phyloP scores from a whole-genome alignment of 2,797 vertebrate species.

The Gorsachius magnificus region DNA sequence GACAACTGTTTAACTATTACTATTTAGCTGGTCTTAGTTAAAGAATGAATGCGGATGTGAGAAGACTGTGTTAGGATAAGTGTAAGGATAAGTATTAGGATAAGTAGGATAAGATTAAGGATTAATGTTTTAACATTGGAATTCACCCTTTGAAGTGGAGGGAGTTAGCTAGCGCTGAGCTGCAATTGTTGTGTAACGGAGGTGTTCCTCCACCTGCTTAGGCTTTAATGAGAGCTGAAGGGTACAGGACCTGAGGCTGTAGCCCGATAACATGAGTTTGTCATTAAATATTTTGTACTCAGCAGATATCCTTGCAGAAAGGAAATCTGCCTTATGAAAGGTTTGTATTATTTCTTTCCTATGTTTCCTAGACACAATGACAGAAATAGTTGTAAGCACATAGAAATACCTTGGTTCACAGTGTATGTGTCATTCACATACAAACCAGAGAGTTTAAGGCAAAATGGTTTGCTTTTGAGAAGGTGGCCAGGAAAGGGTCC shows the following conservation, averaged over 20 bases:
- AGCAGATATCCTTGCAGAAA: neutral
- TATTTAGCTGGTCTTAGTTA: neutral
- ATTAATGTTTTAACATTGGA: neutral
- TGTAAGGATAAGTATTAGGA: no score
- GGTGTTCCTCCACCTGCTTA: neutral
- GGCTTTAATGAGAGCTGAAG: neutral
- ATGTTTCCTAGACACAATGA: neutral
- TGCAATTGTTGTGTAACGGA: fast-evolving
- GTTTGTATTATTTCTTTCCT: neutral
- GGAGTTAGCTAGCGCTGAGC: neutral
- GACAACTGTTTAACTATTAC: neutral
- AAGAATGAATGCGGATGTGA: neutral
- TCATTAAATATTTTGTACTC: neutral
- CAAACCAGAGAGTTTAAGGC: neutral
- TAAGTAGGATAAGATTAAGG: neutral
- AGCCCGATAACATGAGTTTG: neutral
- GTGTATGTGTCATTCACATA: neutral
- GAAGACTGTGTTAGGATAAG: neutral
- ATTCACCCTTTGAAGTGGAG: neutral
- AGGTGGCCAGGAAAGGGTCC: neutral
- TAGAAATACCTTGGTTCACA: neutral
- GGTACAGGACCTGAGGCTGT: neutral
- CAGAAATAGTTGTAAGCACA: neutral
- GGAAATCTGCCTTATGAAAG: neutral
- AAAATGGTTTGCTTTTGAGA: neutral